Percentiles rank a stretch among this genome's conserved stretches.
Evolutionary conservation across 2,888 invertebrate genomes (phyloP).

Genomic region (Ametastegia equiseti): DNA sequence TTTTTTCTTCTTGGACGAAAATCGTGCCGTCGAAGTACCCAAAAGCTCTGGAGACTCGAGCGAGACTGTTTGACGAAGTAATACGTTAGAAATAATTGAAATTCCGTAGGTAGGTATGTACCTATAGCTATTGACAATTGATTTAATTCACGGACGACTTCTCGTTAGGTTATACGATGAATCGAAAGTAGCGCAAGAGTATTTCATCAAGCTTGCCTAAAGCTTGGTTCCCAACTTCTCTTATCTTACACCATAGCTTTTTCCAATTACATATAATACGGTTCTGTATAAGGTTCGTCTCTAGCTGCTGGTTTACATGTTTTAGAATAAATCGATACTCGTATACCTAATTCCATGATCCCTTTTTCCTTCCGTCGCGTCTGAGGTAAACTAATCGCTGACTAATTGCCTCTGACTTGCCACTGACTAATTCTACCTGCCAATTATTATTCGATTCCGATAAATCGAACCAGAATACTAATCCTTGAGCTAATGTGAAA

Average conservation of each 20-base stretch:
- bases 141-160: not conserved
- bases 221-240: not conserved
- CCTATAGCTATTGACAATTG: not conserved
- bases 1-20: not conserved
- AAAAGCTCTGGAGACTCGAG: not conserved
- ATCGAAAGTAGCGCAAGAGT: not conserved
- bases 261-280: constrained; percentile 8
- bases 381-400: constrained; percentile 11
- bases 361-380: not conserved
- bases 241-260: not conserved
- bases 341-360: no score
- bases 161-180: not conserved
- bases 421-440: no score
- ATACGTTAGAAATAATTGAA: constrained; percentile 5
- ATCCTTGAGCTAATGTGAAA: not conserved
- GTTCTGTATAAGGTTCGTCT: no score
- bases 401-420: constrained; percentile 14
- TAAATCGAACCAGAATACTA: constrained; percentile 2
- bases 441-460: constrained; percentile 19
- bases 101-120: not conserved
- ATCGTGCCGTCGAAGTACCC: not conserved
- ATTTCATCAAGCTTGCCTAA: constrained; percentile 1
- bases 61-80: not conserved
- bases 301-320: not conserved
- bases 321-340: constrained; percentile 3